Evolutionary conservation across 1,140 invertebrate species (phyloP), one percentile per base, ranked within the genome.

Genomic region (Spodoptera frugiperda): DNA sequence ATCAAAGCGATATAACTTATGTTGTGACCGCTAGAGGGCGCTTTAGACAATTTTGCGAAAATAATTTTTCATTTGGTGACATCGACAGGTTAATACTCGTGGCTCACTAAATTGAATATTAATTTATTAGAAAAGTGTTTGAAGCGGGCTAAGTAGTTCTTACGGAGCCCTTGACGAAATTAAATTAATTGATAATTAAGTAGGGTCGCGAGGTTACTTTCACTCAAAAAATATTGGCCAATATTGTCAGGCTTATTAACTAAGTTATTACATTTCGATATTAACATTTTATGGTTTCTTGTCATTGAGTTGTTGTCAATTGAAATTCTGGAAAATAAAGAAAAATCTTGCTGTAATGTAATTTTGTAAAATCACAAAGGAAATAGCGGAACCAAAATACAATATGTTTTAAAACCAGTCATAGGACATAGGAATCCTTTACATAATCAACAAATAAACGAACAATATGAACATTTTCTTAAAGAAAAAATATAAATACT

Each of bases 91-190:
- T 83, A 82, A 86, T 79, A 82, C 71, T 71, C 44, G 78, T 78
- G 73, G 72, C 49, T 61, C 59, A 39, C 1, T 39, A 39, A 44
- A 57, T 57, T 87, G 78, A 87, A 87, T 85, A 89, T 83, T 85
- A 89, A 86, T 88, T 83, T 87, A 79, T 84, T 80, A 84, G 63
- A 80, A 89, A 87, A 83, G 82, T 84, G 75, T 61, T 72, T 71
- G 59, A 86, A 83, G 78, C 73, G 68, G 76, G 78, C 79, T 78
- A 75, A 71, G 71, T 75, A 75, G 48, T 63, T 78, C 14, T 74
- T 39, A 78, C 11, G 25, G 54, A 10, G 15, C 55, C 30, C 53
- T 61, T 54, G 65, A 70, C 21, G 25, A 44, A 74, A 75, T 70
- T 55, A 53, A 70, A 74, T 57, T 74, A 15, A 55, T 21, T 72